These are phyloP conservation scores for Musca domestica DNA, from an alignment of 1,140 invertebrate genomes.

Conservation along the genomic window DNA sequence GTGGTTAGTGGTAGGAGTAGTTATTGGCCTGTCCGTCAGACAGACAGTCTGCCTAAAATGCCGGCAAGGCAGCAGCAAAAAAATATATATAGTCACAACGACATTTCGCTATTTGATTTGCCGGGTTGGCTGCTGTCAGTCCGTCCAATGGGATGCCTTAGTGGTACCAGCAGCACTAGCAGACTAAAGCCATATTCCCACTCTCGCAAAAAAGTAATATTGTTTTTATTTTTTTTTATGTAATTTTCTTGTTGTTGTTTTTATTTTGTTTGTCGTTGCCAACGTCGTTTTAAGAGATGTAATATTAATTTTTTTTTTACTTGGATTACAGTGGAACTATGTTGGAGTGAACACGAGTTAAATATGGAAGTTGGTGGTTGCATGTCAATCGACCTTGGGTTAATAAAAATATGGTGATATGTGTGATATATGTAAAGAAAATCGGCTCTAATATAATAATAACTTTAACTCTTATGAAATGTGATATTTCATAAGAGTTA, in stretches of 20 bases:
- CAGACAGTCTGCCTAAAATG: background rate
- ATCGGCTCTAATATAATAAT: no score
- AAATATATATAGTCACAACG: background rate
- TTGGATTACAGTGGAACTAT: no score
- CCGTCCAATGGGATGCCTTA: background rate
- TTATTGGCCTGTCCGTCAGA: background rate
- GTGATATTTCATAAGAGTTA: no score
- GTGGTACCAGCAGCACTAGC: background rate
- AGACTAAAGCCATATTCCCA: background rate
- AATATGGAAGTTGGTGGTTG: no score
- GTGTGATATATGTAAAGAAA: no score
- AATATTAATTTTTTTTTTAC: no score
- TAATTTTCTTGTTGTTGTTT: background rate
- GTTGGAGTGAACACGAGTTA: no score
- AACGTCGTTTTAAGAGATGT: constrained; percentile 2
- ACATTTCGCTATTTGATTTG: background rate
- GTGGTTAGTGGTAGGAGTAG: background rate
- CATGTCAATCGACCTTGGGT: no score
- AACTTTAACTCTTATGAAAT: no score
- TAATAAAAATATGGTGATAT: no score
- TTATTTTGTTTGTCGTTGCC: background rate
- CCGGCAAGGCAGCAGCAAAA: background rate
- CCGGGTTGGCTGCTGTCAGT: background rate
- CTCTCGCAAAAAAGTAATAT: background rate
- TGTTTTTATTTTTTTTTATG: background rate